These are phyloP conservation scores for Mastomys natalensis DNA, from an alignment of 2,113 vertebrate species.

Conservation along the genomic window DNA sequence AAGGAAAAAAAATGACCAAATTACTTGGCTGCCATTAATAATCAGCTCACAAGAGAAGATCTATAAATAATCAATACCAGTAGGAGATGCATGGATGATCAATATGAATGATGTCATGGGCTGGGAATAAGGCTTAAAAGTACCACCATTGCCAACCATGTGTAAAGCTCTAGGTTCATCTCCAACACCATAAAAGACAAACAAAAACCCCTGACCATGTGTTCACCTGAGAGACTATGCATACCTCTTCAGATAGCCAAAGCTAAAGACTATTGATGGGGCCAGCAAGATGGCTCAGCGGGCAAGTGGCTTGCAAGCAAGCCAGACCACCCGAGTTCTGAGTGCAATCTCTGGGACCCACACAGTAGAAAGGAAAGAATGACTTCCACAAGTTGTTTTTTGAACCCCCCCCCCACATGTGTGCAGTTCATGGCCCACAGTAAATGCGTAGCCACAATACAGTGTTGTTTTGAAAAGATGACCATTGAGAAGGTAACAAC, in stretches of 20 bases:
- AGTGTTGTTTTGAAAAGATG: not conserved
- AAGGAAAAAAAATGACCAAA: not conserved
- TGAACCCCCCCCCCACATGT: not conserved
- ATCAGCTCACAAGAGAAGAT: not conserved
- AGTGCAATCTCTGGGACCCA: not conserved
- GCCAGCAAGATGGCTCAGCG: not conserved
- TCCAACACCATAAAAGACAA: not conserved
- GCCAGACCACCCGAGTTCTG: not conserved
- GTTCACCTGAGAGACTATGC: not conserved
- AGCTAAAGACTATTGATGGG: not conserved
- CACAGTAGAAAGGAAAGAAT: not conserved
- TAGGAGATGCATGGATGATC: not conserved
- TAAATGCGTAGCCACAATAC: too few species aligned
- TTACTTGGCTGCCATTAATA: not conserved
- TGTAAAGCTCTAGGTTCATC: not conserved
- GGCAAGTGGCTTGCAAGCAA: not conserved
- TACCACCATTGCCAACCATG: too few species aligned
- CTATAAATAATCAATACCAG: not conserved
- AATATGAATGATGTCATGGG: not conserved
- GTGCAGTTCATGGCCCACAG: too few species aligned
- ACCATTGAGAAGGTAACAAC: not conserved
- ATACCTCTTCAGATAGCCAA: not conserved
- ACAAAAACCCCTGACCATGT: not conserved
- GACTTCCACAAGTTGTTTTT: not conserved
- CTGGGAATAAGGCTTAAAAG: not conserved